Conservation (phyloP, 1,140 invertebrate species). For the Drosophila parvula region DNA sequence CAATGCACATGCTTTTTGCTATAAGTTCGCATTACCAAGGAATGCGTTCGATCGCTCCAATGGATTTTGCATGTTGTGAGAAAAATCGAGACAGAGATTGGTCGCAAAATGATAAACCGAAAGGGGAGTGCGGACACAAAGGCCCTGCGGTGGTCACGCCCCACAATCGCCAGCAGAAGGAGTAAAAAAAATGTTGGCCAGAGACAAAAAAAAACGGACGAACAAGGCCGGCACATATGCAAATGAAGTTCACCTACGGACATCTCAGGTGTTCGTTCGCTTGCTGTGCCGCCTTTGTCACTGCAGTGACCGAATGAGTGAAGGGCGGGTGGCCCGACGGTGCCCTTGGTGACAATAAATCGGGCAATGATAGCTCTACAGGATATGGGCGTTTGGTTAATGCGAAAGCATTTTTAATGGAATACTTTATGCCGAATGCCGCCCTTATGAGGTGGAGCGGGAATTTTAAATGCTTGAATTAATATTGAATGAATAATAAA, state of each 20-base stretch:
- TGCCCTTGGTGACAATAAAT: constrained; percentile 50
- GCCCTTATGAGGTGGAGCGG: neutral
- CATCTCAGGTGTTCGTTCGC: constrained; percentile 40
- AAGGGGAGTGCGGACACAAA: constrained; percentile 35
- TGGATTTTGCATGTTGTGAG: constrained; percentile 54
- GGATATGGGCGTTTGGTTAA: constrained; percentile 54
- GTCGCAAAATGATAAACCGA: constrained; percentile 35
- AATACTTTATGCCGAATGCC: constrained; percentile 20
- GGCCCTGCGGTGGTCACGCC: constrained; percentile 23
- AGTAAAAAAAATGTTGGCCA: neutral
- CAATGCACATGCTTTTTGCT: neutral
- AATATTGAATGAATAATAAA: constrained; percentile 46
- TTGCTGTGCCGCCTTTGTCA: constrained; percentile 13
- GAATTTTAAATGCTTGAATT: constrained; percentile 39
- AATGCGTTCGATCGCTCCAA: constrained; percentile 29
- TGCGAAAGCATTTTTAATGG: constrained; percentile 40
- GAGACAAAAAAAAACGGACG: constrained; percentile 3
- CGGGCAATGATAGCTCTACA: constrained; percentile 50
- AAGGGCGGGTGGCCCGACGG: constrained; percentile 1
- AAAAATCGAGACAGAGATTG: constrained; percentile 9
- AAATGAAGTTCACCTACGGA: constrained; percentile 46
- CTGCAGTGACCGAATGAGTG: constrained; percentile 16
- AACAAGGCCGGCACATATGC: constrained; percentile 46
- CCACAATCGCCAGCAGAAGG: constrained; percentile 8
- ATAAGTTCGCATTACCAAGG: constrained; percentile 2